A percentile compares a stretch with the other conserved stretches of the same genome.
These are phyloP conservation scores for Leptonema lineaticorne DNA, from an alignment of 1,140 invertebrate genomes.

Conservation along the genomic window DNA sequence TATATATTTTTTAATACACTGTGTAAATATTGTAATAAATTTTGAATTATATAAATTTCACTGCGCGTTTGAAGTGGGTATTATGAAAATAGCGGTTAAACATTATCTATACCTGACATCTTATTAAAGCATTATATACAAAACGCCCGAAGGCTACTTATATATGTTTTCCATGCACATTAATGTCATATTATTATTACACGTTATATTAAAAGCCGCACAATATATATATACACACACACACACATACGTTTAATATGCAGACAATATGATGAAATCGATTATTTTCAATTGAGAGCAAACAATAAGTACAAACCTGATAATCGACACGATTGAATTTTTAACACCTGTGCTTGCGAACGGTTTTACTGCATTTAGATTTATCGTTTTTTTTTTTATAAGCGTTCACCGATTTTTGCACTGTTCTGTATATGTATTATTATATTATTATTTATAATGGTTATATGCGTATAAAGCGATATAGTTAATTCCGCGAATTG, in stretches of 20 bases:
- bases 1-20: no score
- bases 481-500: slow-evolving; percentile 9
- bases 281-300: not conserved
- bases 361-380: no score
- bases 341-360: not conserved
- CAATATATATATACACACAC: not conserved
- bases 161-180: not conserved
- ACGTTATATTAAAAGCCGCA: not conserved
- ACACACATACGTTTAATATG: no score
- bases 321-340: not conserved
- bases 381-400: no score
- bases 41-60: no score
- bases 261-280: not conserved
- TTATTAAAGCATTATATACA: not conserved
- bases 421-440: not conserved
- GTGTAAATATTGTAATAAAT: no score
- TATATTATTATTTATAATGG: not conserved
- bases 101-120: not conserved
- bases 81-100: no score
- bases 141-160: not conserved
- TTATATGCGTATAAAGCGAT: not conserved
- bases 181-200: not conserved
- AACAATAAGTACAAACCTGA: not conserved
- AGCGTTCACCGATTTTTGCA: not conserved
- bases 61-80: no score